Percentiles rank a stretch among this genome's conserved stretches.
Evolutionary conservation across 2,113 vertebrate species (phyloP).

Genomic region (Machaerirhynchus nigripectus): DNA sequence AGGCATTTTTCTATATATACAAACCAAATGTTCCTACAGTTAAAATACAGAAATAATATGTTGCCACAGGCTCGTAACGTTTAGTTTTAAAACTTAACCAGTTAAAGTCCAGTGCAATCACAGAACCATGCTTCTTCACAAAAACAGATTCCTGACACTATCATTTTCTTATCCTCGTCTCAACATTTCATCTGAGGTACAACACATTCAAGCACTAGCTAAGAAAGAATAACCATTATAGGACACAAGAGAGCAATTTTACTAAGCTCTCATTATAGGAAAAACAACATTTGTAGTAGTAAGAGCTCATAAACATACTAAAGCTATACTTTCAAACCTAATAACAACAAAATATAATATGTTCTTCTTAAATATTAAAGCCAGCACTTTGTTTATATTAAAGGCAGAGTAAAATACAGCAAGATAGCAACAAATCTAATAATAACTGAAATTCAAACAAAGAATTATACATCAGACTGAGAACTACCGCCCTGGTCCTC

Average conservation of each 20-base stretch:
- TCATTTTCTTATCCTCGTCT: not conserved
- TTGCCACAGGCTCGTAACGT: constrained; percentile 30
- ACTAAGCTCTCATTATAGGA: constrained; percentile 37
- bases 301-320: constrained; percentile 26
- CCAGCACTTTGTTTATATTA: not conserved
- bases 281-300: constrained; percentile 43
- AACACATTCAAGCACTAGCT: not conserved
- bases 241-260: constrained; percentile 40
- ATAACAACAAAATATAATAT: constrained; percentile 5
- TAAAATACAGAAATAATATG: constrained; percentile 59
- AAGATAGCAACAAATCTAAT: not conserved
- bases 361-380: constrained; percentile 45
- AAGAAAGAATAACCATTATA: constrained; percentile 24
- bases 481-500: not conserved
- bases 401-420: not conserved
- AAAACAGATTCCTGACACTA: not conserved
- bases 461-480: not conserved
- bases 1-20: constrained; percentile 67
- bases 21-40: constrained; percentile 67
- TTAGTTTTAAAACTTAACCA: constrained; percentile 52
- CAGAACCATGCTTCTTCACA: not conserved
- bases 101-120: not conserved
- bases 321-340: not conserved
- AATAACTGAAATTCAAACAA: not conserved
- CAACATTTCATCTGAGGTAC: not conserved